Conservation (phyloP, 2,888 invertebrate species). For the Chymomyza caudatula region DNA sequence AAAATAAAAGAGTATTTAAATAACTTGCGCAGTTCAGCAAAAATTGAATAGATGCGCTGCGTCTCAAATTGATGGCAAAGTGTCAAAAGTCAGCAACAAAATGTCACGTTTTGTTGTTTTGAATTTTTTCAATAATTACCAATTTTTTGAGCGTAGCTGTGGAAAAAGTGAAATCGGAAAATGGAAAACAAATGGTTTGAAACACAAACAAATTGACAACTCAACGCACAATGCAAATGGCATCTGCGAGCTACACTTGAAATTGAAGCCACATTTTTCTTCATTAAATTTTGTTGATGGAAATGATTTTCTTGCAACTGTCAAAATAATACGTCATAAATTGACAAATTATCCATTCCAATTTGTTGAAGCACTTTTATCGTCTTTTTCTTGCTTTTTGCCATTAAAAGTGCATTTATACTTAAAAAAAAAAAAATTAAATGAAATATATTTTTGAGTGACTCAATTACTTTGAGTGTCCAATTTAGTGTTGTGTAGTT, state of each 20-base stretch:
- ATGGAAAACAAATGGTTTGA: no score
- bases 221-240: not conserved
- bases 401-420: constrained; percentile 19
- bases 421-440: no score
- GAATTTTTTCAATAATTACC: no score
- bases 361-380: constrained; percentile 56
- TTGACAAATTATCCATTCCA: constrained; percentile 63
- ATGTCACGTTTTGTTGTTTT: constrained; percentile 66
- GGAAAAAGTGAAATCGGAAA: no score
- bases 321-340: constrained; percentile 55
- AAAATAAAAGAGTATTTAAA: not conserved
- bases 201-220: no score
- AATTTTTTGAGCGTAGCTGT: no score
- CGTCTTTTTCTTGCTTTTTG: constrained; percentile 16
- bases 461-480: not conserved
- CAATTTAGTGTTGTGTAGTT: not conserved
- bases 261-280: not conserved
- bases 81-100: constrained; percentile 69
- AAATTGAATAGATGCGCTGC: not conserved
- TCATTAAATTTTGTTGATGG: constrained; percentile 33
- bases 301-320: constrained; percentile 56
- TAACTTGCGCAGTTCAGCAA: not conserved
- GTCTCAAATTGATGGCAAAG: constrained; percentile 55
- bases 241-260: not conserved
- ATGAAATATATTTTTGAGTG: not conserved